Evolutionary conservation across 2,888 invertebrate species (phyloP), one percentile per base, ranked within the genome.

Genomic region (Emmelina monodactyla): DNA sequence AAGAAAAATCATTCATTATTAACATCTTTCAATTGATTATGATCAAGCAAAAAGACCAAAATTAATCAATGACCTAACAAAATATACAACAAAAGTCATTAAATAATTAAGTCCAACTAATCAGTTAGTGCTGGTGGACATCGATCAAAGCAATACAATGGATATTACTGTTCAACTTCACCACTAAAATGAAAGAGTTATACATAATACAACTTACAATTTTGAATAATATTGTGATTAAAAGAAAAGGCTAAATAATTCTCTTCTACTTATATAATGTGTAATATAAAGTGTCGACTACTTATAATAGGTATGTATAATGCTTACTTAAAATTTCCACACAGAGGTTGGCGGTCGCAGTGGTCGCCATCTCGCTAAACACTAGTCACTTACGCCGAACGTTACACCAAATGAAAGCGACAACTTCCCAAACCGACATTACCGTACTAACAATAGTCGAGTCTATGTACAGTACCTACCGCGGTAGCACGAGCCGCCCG

Each of bases 31-130:
- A 62, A 69, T 66, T 60, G 69, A 73, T 73, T 72, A 73, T 62
- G 62, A 63, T 66, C 53, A 64, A 79, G 71, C 70, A 61, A 68
- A 64, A 67, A 58, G 75, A 76, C 69, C 65, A 71, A 73, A 78
- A 79, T 78, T 78, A 79, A 78, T 75, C 71, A 79, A 79, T 78
- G 79, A 79, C 79, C 78, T 76, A 79, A 79, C 79, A 79, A 79
- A 78, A 79, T 79, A 79, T 79, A 79, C 79, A 79, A 79, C 79
- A 79, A 79, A 78, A 78, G 79, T 78, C 79, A 79, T 79, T 68
- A 73, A 76, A 76, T 76, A 78, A 79, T 78, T 67, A 62, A 69
- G 78, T 75, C 73, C 68, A 68, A 68, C 69, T 64, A 62, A 63
- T 66, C 56, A 57, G 64, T 68, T 66, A 67, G 65, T 69, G 56